These are phyloP conservation scores for Mamestra configurata DNA, from an alignment of 1,140 invertebrate genomes.

Conservation along the genomic window DNA sequence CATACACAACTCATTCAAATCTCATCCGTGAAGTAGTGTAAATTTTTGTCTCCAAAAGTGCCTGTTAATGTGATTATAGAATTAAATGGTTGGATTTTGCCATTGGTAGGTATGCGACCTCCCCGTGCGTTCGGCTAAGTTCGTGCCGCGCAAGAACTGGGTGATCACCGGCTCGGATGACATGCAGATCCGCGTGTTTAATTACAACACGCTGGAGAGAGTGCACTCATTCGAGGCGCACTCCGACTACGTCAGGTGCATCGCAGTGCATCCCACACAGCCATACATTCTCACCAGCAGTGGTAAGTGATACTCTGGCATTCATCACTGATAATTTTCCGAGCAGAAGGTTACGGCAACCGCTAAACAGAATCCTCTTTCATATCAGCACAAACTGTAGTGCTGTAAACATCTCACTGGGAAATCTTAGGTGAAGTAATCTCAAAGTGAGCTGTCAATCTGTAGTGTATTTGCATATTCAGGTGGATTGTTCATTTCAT, in stretches of 20 bases:
- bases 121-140: slow-evolving; percentile 98
- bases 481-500: too few relatives aligned
- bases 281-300: slow-evolving; percentile 98
- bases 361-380: too few relatives aligned
- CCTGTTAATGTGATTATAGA: too few relatives aligned
- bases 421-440: too few relatives aligned
- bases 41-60: too few relatives aligned
- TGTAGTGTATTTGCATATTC: too few relatives aligned
- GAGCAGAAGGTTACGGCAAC: too few relatives aligned
- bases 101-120: slow-evolving; percentile 95
- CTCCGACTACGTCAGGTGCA: slow-evolving; percentile 98
- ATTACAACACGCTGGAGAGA: slow-evolving; percentile 99
- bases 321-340: slow-evolving; percentile 4
- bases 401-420: too few relatives aligned
- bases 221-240: slow-evolving; percentile 99
- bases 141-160: slow-evolving; percentile 99
- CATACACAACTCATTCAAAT: too few relatives aligned
- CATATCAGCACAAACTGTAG: too few relatives aligned
- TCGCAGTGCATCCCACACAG: slow-evolving; percentile 99
- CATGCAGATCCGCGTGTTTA: slow-evolving; percentile 98
- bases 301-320: slow-evolving; percentile 89
- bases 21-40: too few relatives aligned
- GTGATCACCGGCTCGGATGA: slow-evolving; percentile 99
- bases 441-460: too few relatives aligned
- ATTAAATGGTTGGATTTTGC: background rate